Conservation (phyloP, 1,140 invertebrate genomes). For the Bursaphelenchus mucronatus region DNA sequence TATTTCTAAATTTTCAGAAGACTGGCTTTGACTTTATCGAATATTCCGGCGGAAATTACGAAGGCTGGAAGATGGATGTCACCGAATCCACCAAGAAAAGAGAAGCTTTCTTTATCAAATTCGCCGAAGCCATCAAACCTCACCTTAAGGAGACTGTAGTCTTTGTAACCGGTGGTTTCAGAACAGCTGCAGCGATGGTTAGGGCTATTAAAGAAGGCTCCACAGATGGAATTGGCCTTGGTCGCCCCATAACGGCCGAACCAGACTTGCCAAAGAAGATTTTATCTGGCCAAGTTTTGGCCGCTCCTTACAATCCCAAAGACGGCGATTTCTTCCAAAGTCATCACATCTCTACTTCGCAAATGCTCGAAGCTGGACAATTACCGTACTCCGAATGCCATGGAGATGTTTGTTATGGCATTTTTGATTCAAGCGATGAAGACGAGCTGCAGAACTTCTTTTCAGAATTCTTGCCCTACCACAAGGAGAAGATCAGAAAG, state of each 20-base stretch:
- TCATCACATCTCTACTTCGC: conserved; percentile 8
- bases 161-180: conserved; percentile 28
- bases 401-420: conserved; percentile 15
- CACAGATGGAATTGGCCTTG: conserved; percentile 29
- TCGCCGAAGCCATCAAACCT: conserved; percentile 24
- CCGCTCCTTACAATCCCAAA: conserved; percentile 18
- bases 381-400: neutral
- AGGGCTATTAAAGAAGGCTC: conserved; percentile 22
- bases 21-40: conserved; percentile 32
- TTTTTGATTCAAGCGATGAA: conserved; percentile 16
- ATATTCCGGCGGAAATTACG: conserved; percentile 20
- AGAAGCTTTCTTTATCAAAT: conserved; percentile 32
- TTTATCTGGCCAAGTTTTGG: conserved; percentile 10
- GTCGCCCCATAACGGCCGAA: conserved; percentile 23
- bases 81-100: conserved; percentile 22
- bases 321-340: conserved; percentile 23
- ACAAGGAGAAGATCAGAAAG: too few relatives aligned
- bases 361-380: conserved; percentile 23
- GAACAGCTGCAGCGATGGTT: conserved; percentile 25
- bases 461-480: neutral
- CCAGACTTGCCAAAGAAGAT: conserved; percentile 25
- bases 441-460: conserved; percentile 16
- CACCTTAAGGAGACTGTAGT: conserved; percentile 14
- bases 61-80: conserved; percentile 13
- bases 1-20: neutral